Evolutionary conservation across 1,140 invertebrate genomes (phyloP).

Genomic region (Drosophila pseudoobscura): DNA sequence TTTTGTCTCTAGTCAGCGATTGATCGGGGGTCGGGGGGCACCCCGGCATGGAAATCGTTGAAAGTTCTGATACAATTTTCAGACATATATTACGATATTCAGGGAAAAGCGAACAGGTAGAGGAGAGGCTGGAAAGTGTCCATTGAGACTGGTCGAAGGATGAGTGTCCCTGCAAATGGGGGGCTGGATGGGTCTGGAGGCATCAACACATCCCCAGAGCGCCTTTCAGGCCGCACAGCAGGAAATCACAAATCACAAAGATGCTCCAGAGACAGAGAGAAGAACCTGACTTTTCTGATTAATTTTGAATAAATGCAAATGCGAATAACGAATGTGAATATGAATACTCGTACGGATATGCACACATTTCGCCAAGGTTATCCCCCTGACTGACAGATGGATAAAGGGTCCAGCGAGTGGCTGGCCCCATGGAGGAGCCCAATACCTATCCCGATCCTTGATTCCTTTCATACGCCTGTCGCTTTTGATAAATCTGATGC

Average conservation of each 20-base stretch:
- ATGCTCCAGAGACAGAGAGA: not conserved
- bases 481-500: conserved; percentile 74
- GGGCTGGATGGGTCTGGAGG: too few species aligned
- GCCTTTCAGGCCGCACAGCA: conserved; percentile 41
- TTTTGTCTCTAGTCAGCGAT: not conserved
- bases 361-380: conserved; percentile 40
- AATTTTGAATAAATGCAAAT: conserved; percentile 69
- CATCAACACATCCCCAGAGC: conserved; percentile 31
- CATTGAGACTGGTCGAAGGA: too few species aligned
- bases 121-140: too few species aligned
- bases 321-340: conserved; percentile 2
- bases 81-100: too few species aligned
- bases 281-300: conserved; percentile 52
- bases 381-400: conserved; percentile 58
- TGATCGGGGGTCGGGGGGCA: not conserved
- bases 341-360: too few species aligned
- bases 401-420: conserved; percentile 9
- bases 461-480: conserved; percentile 70
- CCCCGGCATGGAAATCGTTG: too few species aligned
- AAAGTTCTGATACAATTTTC: too few species aligned
- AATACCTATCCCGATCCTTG: conserved; percentile 3
- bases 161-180: too few species aligned
- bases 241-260: conserved; percentile 59
- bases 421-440: too few species aligned
- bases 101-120: too few species aligned